Conservation (phyloP, 2,113 vertebrate species). For the Alectura lathami region DNA sequence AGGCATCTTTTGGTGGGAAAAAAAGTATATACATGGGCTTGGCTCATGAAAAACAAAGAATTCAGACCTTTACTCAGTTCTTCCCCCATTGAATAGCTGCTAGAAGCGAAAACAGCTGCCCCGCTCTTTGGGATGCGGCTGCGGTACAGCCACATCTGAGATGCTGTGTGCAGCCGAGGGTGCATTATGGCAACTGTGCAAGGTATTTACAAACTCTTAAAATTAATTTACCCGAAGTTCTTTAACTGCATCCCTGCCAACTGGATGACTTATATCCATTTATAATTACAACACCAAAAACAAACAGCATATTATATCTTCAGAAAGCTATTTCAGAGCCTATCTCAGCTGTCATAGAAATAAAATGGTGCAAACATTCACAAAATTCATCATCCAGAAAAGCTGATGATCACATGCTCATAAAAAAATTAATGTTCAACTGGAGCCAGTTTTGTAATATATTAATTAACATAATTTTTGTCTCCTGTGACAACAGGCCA, state of each 20-base stretch:
- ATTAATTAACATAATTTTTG: slow-evolving; percentile 69
- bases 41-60: fast-evolving
- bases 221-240: neutral
- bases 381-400: slow-evolving; percentile 48
- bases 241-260: neutral
- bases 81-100: neutral
- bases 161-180: neutral
- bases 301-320: slow-evolving; percentile 22
- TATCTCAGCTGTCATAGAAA: neutral
- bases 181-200: neutral
- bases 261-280: neutral
- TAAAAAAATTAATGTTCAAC: slow-evolving; percentile 36
- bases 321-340: slow-evolving; percentile 14
- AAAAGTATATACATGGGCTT: neutral
- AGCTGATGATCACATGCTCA: slow-evolving; percentile 34
- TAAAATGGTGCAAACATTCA: slow-evolving; percentile 14
- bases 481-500: slow-evolving; percentile 60
- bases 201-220: neutral
- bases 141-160: neutral
- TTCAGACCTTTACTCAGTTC: neutral
- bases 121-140: neutral
- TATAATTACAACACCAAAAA: neutral
- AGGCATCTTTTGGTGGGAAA: neutral
- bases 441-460: slow-evolving; percentile 46
- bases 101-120: neutral